These are phyloP conservation scores for Fundulus diaphanus DNA, from an alignment of 2,797 vertebrate genomes.

Conservation along the genomic window DNA sequence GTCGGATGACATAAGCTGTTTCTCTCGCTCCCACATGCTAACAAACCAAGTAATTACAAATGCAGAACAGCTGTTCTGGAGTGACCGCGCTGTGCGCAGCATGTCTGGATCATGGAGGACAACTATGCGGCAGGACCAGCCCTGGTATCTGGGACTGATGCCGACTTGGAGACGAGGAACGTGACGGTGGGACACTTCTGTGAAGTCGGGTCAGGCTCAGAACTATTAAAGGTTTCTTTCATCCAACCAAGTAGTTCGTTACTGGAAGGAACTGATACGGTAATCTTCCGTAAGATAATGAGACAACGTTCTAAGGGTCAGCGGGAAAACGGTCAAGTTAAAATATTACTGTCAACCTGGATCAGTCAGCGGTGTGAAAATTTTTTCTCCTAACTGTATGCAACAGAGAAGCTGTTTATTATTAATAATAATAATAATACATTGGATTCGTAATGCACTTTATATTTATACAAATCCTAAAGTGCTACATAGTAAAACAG, in stretches of 20 bases:
- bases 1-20: conserved; percentile 59
- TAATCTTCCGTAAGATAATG: neutral
- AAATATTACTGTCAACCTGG: too few relatives aligned
- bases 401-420: too few relatives aligned
- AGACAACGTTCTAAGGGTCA: neutral
- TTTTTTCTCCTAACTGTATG: neutral
- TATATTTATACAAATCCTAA: too few relatives aligned
- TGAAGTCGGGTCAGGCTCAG: neutral
- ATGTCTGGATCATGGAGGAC: conserved; percentile 4
- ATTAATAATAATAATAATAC: too few relatives aligned
- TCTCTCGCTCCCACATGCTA: conserved; percentile 32
- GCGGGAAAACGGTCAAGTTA: too few relatives aligned
- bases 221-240: neutral
- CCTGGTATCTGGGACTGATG: conserved; percentile 31
- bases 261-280: neutral
- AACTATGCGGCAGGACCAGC: conserved; percentile 39
- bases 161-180: conserved; percentile 22
- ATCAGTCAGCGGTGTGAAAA: too few relatives aligned
- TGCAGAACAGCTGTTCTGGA: conserved; percentile 6
- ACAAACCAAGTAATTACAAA: conserved; percentile 25
- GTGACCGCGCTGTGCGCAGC: conserved; percentile 7
- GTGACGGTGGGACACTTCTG: conserved; percentile 26
- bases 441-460: too few relatives aligned
- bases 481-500: too few relatives aligned
- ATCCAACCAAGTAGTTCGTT: neutral